Conservation (phyloP, 2,113 vertebrate species). For the Pycnonotus jocosus region DNA sequence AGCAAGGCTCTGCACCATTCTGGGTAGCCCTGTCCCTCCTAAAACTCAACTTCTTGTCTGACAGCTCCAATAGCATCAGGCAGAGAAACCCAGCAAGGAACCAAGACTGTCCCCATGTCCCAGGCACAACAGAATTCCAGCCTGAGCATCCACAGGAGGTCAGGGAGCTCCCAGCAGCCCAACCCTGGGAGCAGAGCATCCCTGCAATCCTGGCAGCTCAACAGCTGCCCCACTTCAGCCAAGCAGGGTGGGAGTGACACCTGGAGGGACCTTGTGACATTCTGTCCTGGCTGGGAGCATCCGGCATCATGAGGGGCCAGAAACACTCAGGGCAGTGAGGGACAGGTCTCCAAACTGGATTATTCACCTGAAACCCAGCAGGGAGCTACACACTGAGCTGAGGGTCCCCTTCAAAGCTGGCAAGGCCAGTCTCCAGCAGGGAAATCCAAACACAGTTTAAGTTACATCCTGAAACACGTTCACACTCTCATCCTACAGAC, state of each 20-base stretch:
- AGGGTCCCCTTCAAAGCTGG: neutral
- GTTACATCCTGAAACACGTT: fast-evolving
- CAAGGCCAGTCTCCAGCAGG: neutral
- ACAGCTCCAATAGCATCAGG: neutral
- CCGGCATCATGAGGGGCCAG: fast-evolving
- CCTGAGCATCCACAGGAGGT: neutral
- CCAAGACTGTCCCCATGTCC: fast-evolving
- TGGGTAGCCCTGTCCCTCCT: neutral
- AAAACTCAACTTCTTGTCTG: neutral
- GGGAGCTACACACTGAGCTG: fast-evolving
- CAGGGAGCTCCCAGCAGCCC: neutral
- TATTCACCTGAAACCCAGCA: neutral
- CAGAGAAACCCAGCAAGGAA: neutral
- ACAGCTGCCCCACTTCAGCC: neutral
- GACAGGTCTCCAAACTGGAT: neutral
- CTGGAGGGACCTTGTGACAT: fast-evolving
- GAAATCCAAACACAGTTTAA: neutral
- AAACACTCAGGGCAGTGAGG: fast-evolving
- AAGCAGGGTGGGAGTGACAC: fast-evolving
- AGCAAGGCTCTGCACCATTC: neutral
- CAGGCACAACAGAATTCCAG: neutral
- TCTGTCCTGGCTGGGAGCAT: neutral
- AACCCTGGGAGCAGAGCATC: neutral
- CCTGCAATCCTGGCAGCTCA: neutral
- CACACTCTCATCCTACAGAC: fast-evolving